Evolutionary conservation across 2,888 invertebrate species (phyloP).

Genomic region (Protophormia terraenovae): DNA sequence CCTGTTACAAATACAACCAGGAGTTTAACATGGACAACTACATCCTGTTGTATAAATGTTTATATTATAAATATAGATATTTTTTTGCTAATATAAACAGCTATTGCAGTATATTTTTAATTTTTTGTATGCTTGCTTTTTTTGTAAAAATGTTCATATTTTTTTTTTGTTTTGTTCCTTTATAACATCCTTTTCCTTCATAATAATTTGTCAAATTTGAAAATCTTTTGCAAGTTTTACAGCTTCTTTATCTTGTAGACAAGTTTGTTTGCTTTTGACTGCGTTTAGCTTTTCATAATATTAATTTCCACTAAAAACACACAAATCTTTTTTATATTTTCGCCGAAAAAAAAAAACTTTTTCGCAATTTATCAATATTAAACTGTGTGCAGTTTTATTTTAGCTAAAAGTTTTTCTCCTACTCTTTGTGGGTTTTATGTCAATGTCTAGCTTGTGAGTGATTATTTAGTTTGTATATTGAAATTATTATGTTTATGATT

Average conservation of each 20-base stretch:
- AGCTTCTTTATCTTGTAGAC: background rate
- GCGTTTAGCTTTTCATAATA: background rate
- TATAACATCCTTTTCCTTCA: conserved; percentile 2
- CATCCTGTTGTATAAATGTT: conserved; percentile 52
- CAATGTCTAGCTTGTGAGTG: background rate
- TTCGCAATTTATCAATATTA: conserved; percentile 44
- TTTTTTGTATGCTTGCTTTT: background rate
- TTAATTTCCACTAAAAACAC: background rate
- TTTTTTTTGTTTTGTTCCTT: background rate
- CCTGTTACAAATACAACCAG: background rate
- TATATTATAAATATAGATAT: conserved; percentile 23
- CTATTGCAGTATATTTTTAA: background rate
- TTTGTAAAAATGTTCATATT: background rate
- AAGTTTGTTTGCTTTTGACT: background rate
- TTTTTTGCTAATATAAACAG: background rate
- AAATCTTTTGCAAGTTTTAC: conserved; percentile 36
- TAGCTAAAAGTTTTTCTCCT: background rate
- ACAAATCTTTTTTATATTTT: background rate
- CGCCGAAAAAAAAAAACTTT: background rate
- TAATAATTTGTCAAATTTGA: conserved; percentile 44
- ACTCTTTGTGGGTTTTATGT: no score
- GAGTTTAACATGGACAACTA: conserved; percentile 25
- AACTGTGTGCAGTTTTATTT: background rate
- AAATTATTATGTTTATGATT: conserved; percentile 31
- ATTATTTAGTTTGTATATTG: background rate